Evolutionary conservation across 2,797 vertebrate genomes (phyloP).

Genomic region (Myioborus melanocephalus): DNA sequence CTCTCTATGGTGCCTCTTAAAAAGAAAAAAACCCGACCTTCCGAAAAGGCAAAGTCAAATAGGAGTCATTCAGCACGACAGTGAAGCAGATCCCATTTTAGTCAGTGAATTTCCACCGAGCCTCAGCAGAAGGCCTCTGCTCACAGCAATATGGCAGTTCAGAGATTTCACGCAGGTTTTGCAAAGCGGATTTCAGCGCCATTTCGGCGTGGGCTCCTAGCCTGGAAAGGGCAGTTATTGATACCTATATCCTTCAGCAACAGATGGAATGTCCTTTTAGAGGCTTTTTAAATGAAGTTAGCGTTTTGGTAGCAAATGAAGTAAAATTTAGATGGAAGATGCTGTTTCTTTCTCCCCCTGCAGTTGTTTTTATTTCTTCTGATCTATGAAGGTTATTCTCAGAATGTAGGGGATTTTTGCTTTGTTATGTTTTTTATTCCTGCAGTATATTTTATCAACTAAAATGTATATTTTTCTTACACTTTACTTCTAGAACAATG

Average conservation of each 20-base stretch:
- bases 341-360: background rate
- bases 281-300: background rate
- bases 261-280: background rate
- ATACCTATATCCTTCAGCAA: background rate
- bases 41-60: slow-evolving; percentile 40
- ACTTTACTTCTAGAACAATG: background rate
- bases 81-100: background rate
- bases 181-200: background rate
- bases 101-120: slow-evolving; percentile 43
- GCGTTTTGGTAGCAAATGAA: background rate
- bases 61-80: background rate
- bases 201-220: background rate
- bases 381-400: background rate
- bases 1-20: slow-evolving; percentile 20
- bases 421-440: background rate
- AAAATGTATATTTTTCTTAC: background rate
- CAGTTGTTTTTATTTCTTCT: background rate
- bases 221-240: background rate
- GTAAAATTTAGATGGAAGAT: background rate
- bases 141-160: background rate
- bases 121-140: slow-evolving; percentile 13
- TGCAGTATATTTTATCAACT: background rate
- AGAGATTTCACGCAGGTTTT: background rate
- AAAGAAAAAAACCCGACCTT: background rate
- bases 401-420: background rate